Evolutionary conservation across 1,140 invertebrate species (phyloP).

Genomic region (Xylocopa sonorina): DNA sequence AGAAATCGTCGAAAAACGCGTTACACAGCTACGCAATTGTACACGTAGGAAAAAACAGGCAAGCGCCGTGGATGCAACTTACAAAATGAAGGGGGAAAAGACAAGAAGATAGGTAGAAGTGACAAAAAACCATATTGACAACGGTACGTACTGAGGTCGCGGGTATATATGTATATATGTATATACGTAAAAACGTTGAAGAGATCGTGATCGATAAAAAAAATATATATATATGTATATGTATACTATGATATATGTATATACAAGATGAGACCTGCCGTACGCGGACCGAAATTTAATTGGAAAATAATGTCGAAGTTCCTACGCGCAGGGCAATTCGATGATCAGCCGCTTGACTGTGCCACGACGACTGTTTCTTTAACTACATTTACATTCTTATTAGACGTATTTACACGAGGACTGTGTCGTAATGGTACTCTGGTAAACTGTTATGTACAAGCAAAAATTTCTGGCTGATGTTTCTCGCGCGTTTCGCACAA

Average conservation of each 20-base stretch:
- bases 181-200: slow-evolving; percentile 52
- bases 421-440: not conserved
- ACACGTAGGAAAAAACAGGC: not conserved
- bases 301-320: slow-evolving; percentile 39
- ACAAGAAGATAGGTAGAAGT: not conserved
- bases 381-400: not conserved
- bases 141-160: slow-evolving; percentile 17
- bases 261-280: slow-evolving; percentile 41
- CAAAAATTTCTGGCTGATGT: not conserved
- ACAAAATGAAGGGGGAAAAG: not conserved
- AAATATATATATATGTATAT: slow-evolving; percentile 64
- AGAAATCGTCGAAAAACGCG: not conserved
- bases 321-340: not conserved
- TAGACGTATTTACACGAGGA: slow-evolving; percentile 29
- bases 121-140: not conserved
- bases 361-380: no score
- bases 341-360: slow-evolving; percentile 3
- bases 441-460: slow-evolving; percentile 20
- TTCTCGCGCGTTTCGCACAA: not conserved
- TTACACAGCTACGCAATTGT: not conserved
- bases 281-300: slow-evolving; percentile 28
- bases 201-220: slow-evolving; percentile 66
- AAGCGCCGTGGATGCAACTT: no score
- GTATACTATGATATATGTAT: slow-evolving; percentile 52
- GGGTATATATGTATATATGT: slow-evolving; percentile 24